A percentile compares a stretch with the other conserved stretches of the same genome.
phyloP scores from a whole-genome alignment of 2,888 invertebrate genomes.

The Aromia moschata region DNA sequence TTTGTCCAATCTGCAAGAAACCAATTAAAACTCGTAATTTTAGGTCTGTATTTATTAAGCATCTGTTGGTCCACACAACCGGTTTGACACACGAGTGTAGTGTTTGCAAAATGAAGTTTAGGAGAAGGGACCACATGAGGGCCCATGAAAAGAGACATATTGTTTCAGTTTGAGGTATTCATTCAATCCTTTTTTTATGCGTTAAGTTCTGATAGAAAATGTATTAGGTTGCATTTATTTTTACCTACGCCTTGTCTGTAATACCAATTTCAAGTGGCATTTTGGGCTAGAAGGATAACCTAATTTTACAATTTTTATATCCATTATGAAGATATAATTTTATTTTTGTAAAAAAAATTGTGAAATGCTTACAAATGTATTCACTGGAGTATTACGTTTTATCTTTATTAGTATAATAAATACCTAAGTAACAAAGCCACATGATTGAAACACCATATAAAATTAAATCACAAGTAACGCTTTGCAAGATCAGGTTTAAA shows the following conservation, averaged over 20 bases:
- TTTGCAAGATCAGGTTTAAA: no score
- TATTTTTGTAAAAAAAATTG: no score
- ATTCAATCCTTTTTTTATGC: not conserved
- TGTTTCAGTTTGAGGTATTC: constrained; percentile 4
- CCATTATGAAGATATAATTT: no score
- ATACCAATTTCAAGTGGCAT: no score
- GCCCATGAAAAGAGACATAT: constrained; percentile 40
- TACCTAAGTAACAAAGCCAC: no score
- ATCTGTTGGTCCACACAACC: constrained; percentile 34
- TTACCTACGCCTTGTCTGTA: not conserved
- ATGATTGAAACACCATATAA: no score
- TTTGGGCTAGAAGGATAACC: no score
- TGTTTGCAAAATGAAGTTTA: constrained; percentile 36
- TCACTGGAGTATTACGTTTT: no score
- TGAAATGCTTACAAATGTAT: no score
- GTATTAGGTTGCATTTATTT: not conserved
- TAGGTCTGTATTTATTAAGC: constrained; percentile 36
- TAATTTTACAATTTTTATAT: no score
- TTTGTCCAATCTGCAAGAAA: constrained; percentile 38
- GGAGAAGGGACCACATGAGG: constrained; percentile 38
- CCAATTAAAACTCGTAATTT: constrained; percentile 36
- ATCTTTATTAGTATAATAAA: no score
- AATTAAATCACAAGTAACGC: no score
- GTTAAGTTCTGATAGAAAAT: not conserved
- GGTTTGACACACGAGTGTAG: constrained; percentile 33